Conservation (phyloP, 2,888 invertebrate genomes). For the Orthosia gothica region DNA sequence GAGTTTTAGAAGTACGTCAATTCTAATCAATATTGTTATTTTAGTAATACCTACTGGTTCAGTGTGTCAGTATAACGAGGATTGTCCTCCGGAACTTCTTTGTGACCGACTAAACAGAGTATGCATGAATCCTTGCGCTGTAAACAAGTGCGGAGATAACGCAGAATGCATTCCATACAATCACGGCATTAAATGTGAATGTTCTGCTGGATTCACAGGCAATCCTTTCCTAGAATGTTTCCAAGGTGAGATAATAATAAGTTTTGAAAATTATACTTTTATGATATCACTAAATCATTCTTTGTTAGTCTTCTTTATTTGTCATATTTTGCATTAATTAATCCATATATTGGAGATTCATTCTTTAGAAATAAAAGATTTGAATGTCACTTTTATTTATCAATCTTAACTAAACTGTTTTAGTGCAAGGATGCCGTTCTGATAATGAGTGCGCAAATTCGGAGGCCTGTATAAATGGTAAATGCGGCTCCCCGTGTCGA, state of each 20-base stretch:
- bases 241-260: conserved; percentile 85
- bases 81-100: conserved; percentile 96
- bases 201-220: conserved; percentile 94
- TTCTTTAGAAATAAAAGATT: background rate
- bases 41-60: conserved; percentile 83
- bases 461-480: conserved; percentile 95
- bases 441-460: conserved; percentile 94
- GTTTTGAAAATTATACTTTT: background rate
- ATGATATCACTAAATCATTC: background rate
- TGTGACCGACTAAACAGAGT: conserved; percentile 96
- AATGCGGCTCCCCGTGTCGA: conserved; percentile 95
- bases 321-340: background rate
- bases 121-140: conserved; percentile 96
- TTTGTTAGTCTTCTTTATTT: background rate
- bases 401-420: conserved; percentile 24
- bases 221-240: conserved; percentile 95
- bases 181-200: conserved; percentile 95
- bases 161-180: conserved; percentile 95
- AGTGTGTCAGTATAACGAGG: conserved; percentile 97
- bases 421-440: conserved; percentile 93
- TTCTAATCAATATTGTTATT: conserved; percentile 65
- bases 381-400: background rate
- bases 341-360: background rate
- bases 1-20: background rate
- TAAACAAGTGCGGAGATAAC: conserved; percentile 95